Conservation (phyloP, 2,113 vertebrate genomes). For the Setophaga kirtlandii region DNA sequence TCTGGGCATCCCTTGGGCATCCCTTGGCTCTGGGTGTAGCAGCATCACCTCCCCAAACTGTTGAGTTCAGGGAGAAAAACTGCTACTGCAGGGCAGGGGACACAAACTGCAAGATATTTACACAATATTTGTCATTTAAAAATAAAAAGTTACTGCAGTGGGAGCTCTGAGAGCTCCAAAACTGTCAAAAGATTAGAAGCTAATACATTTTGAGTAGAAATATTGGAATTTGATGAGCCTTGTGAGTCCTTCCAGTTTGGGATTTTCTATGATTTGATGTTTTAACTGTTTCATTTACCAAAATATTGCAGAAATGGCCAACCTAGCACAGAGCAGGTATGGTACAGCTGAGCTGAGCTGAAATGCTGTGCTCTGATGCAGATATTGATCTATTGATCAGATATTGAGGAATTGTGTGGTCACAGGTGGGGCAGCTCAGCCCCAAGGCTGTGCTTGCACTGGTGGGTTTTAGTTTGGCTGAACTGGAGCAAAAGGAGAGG, state of each 20-base stretch:
- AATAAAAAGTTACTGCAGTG: neutral
- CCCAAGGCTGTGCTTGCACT: neutral
- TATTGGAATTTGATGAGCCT: neutral
- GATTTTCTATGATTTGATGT: neutral
- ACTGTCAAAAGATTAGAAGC: neutral
- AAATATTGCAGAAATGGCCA: neutral
- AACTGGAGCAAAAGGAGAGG: neutral
- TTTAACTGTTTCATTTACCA: neutral
- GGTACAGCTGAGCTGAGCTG: neutral
- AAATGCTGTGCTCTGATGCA: neutral
- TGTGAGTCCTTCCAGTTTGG: neutral
- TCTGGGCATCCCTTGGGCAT: neutral
- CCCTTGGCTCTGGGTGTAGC: neutral
- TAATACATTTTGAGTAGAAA: neutral
- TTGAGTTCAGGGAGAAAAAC: neutral
- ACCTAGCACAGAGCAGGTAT: neutral
- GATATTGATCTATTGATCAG: neutral
- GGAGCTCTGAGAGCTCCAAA: neutral
- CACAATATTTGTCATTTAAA: neutral
- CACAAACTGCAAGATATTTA: neutral
- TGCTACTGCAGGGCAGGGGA: neutral
- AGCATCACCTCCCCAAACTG: neutral
- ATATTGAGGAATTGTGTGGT: neutral
- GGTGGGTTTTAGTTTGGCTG: neutral
- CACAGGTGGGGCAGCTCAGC: neutral